Evolutionary conservation across 2,113 vertebrate genomes (phyloP).

Genomic region (Caranx ignobilis): DNA sequence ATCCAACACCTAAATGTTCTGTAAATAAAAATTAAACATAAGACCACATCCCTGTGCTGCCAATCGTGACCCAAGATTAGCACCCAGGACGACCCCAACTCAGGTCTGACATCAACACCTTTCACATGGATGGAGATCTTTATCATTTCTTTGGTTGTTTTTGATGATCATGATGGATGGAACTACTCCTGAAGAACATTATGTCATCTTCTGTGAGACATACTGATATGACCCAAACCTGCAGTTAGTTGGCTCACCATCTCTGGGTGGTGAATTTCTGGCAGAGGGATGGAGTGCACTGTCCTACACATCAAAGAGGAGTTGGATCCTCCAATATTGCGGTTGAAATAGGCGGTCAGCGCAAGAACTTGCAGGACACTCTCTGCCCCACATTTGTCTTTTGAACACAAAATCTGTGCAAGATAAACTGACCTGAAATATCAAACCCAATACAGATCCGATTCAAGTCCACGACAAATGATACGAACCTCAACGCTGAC

Average conservation of each 20-base stretch:
- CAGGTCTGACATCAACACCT: slow-evolving; percentile 89
- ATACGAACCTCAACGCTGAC: not conserved
- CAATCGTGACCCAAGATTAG: slow-evolving; percentile 91
- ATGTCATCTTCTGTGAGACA: slow-evolving; percentile 90
- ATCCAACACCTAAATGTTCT: slow-evolving; percentile 84
- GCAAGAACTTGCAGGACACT: too few species aligned
- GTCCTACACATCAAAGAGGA: too few species aligned
- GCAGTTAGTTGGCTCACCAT: too few species aligned
- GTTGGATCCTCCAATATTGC: too few species aligned
- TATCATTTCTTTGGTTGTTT: slow-evolving; percentile 94
- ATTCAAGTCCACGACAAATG: not conserved
- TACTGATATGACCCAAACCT: slow-evolving; percentile 89
- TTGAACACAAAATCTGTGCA: not conserved
- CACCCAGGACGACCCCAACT: slow-evolving; percentile 59
- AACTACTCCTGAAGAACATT: slow-evolving; percentile 78
- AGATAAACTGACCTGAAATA: not conserved
- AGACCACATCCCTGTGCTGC: slow-evolving; percentile 88
- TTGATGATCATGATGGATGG: slow-evolving; percentile 87
- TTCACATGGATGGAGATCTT: slow-evolving; percentile 99
- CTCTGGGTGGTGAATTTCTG: too few species aligned
- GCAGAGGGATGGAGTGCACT: too few species aligned
- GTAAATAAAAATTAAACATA: slow-evolving; percentile 62
- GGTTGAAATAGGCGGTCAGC: too few species aligned
- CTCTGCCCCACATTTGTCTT: slow-evolving; percentile 21
- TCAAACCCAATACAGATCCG: not conserved